Evolutionary conservation across 92 coral and sea anemone genomes (phyloP).

Genomic region (Parazoanthus darwini): DNA sequence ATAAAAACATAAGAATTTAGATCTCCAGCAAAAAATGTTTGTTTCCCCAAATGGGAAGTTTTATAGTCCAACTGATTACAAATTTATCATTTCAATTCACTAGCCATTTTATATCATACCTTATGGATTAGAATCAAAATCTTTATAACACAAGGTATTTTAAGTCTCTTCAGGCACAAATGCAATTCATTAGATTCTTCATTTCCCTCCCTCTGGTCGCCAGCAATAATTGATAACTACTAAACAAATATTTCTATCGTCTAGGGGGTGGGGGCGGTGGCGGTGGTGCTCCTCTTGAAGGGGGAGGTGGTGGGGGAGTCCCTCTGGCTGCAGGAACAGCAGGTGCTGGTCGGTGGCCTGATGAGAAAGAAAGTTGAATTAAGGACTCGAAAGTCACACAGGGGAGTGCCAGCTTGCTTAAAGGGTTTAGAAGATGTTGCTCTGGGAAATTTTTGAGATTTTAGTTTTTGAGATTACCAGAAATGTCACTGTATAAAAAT

Average conservation of each 20-base stretch:
- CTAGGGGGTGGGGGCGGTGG: slow-evolving; percentile 98
- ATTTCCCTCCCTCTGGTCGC: not conserved
- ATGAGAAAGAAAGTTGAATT: slow-evolving; percentile 8
- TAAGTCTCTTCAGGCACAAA: not conserved
- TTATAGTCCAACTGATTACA: slow-evolving; percentile 19
- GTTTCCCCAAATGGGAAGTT: slow-evolving; percentile 8
- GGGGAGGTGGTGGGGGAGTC: slow-evolving; percentile 95
- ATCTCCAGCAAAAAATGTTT: slow-evolving; percentile 19
- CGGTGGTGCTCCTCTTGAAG: slow-evolving; percentile 94
- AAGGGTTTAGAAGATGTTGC: no score
- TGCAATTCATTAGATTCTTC: not conserved
- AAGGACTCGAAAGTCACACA: not conserved
- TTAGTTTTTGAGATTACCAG: no score
- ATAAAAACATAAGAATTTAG: slow-evolving; percentile 25
- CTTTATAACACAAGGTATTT: slow-evolving; percentile 9
- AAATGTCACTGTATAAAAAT: no score
- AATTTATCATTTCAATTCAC: slow-evolving; percentile 21
- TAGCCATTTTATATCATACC: not conserved
- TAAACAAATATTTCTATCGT: slow-evolving; percentile 31
- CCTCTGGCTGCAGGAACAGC: slow-evolving; percentile 64
- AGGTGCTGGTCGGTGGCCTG: slow-evolving; percentile 75
- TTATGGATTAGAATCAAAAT: not conserved
- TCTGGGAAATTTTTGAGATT: no score
- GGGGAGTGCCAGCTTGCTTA: no score
- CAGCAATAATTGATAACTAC: slow-evolving; percentile 10